Evolutionary conservation across 2,797 vertebrate species (phyloP).

Genomic region (Acropternis orthonyx): DNA sequence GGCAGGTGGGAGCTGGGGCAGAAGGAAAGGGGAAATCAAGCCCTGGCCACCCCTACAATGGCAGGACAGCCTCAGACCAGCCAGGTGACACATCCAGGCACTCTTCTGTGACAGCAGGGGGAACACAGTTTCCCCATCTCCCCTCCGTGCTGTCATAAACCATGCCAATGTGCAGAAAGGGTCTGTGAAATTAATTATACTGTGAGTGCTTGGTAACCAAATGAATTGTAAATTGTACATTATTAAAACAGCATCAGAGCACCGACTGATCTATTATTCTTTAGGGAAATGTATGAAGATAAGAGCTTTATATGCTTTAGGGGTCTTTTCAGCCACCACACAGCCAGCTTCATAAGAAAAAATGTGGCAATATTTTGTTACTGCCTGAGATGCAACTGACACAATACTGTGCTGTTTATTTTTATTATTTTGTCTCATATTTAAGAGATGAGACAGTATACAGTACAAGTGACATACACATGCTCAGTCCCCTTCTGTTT

Average conservation of each 20-base stretch:
- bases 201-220: slow-evolving; percentile 77
- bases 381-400: slow-evolving; percentile 42
- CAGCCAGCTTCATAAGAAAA: slow-evolving; percentile 58
- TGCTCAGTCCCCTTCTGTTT: neutral
- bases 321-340: slow-evolving; percentile 68
- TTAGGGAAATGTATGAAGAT: slow-evolving; percentile 76
- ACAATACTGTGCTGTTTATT: slow-evolving; percentile 23
- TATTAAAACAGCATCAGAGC: slow-evolving; percentile 82
- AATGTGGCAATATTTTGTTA: slow-evolving; percentile 57
- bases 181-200: slow-evolving; percentile 82
- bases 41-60: neutral
- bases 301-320: slow-evolving; percentile 75
- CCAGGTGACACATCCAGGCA: neutral
- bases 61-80: neutral
- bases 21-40: neutral
- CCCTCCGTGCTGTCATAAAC: slow-evolving; percentile 43
- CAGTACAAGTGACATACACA: neutral
- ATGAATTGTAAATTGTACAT: slow-evolving; percentile 84
- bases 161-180: slow-evolving; percentile 62
- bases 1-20: neutral
- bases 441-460: slow-evolving; percentile 3
- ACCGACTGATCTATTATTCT: slow-evolving; percentile 81
- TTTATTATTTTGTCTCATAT: slow-evolving; percentile 45
- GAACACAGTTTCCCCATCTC: neutral
- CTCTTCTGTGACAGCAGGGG: neutral